Conservation (phyloP, 2,797 vertebrate genomes). For the Sebastiscus albofasciatus region DNA sequence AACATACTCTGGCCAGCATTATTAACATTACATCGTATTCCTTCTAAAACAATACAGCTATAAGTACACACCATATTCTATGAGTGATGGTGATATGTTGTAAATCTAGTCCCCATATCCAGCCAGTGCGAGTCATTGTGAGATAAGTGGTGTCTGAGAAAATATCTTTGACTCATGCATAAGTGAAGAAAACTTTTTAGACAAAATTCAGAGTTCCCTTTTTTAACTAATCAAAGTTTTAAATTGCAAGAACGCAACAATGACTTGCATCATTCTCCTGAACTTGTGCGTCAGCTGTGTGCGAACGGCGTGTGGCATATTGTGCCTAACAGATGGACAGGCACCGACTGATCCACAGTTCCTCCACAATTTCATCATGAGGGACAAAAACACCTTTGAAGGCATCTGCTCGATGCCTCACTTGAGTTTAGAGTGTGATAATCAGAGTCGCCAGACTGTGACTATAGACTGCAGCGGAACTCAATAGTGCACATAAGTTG, state of each 20-base stretch:
- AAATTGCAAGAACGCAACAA: conserved; percentile 13
- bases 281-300: background rate
- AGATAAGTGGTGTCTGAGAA: background rate
- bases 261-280: conserved; percentile 24
- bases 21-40: background rate
- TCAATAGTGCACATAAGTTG: conserved; percentile 9
- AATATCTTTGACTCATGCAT: background rate
- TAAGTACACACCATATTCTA: background rate
- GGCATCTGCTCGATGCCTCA: conserved; percentile 53
- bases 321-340: conserved; percentile 57
- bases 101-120: background rate
- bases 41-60: background rate
- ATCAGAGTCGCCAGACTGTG: conserved; percentile 36
- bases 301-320: background rate
- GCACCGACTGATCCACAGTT: conserved; percentile 35
- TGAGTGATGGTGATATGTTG: background rate
- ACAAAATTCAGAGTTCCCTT: background rate
- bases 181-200: background rate
- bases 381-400: conserved; percentile 59
- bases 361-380: conserved; percentile 29
- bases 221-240: conserved; percentile 1
- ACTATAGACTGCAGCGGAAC: conserved; percentile 6
- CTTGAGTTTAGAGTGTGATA: conserved; percentile 29
- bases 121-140: background rate
- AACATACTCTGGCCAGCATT: background rate